Evolutionary conservation across 2,888 invertebrate species (phyloP), one percentile per base, ranked within the genome.

Genomic region (Xylophagus ater): DNA sequence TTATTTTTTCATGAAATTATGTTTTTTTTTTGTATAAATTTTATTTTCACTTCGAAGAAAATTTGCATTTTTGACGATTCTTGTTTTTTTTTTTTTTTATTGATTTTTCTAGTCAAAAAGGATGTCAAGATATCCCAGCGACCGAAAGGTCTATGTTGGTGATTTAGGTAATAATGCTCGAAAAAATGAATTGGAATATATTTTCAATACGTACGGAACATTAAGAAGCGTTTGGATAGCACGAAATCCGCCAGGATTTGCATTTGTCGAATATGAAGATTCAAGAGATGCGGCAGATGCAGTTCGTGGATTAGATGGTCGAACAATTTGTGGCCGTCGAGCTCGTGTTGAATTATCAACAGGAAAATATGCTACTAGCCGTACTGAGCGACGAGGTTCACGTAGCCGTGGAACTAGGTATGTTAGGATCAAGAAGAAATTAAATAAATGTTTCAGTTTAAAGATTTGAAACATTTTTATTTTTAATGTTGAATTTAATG

Each of bases 181-280:
- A 44, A 90, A 92, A 67, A 86, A 89, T 54, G 92, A 92, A 65
- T 71, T 90, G 40, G 93, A 94, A 68, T 86, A 89, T 61, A 85
- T 88, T 12, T 96, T 94, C 67, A 80, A 84, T 43, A 84, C 89
- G 54, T 94, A 90, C 58, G 94, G 94, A 9, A 83, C 87, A 2
- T 67, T 94, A 52, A 75, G 87, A 54, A 93, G 89, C 68, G 93
- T 94, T 31, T 96, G 94, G 94, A 92, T 96, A n/a, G 94, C 94
- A 0, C 73, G 93, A 51, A 92, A 94, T 63, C 63, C 63, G 9
- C 92, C 94, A 41, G 94, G 92, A 37, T 92, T 93, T 66, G 92
- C 90, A 6, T 92, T 92, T 66, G 88, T 92, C 2, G 90, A 92
- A 61, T 92, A 86, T 60, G 90, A 92, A 67, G 92, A 94, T 64